phyloP scores from a whole-genome alignment of 2,888 invertebrate genomes.

The Chalcis sispes region DNA sequence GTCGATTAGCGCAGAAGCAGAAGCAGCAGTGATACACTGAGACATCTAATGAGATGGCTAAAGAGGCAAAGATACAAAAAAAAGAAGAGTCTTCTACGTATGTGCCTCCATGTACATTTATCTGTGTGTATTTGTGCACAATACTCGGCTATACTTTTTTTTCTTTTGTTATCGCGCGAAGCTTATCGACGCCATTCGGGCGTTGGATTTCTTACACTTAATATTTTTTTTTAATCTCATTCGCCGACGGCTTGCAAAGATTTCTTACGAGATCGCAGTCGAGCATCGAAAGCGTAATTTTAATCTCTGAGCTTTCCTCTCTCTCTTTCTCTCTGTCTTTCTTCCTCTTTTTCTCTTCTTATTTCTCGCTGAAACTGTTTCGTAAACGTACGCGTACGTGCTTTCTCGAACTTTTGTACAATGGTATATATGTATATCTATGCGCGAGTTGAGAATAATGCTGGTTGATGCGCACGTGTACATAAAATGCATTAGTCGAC shows the following conservation, averaged over 20 bases:
- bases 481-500: no score
- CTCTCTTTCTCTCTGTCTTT: neutral
- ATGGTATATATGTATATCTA: no score
- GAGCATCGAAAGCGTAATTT: slow-evolving; percentile 35
- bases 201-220: slow-evolving; percentile 34
- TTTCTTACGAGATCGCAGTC: neutral
- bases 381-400: neutral
- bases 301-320: no score
- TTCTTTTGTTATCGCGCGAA: slow-evolving; percentile 7
- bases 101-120: no score
- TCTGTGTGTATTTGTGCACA: no score
- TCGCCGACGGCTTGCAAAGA: slow-evolving; percentile 18
- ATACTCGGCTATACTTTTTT: neutral
- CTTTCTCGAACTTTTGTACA: no score
- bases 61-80: neutral
- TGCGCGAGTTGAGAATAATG: no score
- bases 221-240: slow-evolving; percentile 21
- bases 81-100: neutral
- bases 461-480: no score
- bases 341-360: neutral
- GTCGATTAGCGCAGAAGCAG: slow-evolving; percentile 52
- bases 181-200: slow-evolving; percentile 39
- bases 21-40: no score
- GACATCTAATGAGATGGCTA: slow-evolving; percentile 12
- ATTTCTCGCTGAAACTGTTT: no score